phyloP scores from a whole-genome alignment of 2,797 vertebrate genomes.

The Xenentodon cancila region DNA sequence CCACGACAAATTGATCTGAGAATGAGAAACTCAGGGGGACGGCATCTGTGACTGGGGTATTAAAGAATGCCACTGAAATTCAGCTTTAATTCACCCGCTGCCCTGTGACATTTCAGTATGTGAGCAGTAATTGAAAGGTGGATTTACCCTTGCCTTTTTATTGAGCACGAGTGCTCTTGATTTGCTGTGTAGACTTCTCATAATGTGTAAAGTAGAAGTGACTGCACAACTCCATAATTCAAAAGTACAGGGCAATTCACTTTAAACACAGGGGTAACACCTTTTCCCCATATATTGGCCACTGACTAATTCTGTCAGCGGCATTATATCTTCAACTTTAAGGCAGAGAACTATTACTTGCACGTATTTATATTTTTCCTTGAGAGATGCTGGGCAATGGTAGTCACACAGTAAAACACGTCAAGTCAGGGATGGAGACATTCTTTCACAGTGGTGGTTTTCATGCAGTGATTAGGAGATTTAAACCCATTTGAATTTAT shows the following conservation, averaged over 20 bases:
- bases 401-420: no score
- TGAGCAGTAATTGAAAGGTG: slow-evolving; percentile 38
- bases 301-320: slow-evolving; percentile 7
- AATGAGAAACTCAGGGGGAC: slow-evolving; percentile 52
- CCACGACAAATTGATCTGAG: slow-evolving; percentile 63
- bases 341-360: neutral
- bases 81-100: slow-evolving; percentile 40
- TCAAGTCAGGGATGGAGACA: no score
- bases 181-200: slow-evolving; percentile 17
- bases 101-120: slow-evolving; percentile 48
- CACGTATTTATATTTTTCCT: neutral
- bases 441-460: no score
- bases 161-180: slow-evolving; percentile 17
- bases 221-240: slow-evolving; percentile 33
- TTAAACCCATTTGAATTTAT: no score
- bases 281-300: no score
- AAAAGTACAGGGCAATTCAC: slow-evolving; percentile 14
- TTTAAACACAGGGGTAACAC: slow-evolving; percentile 15
- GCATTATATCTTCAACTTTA: slow-evolving; percentile 13
- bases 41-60: slow-evolving; percentile 34
- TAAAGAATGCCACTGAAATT: slow-evolving; percentile 48
- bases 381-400: neutral
- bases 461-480: no score
- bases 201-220: slow-evolving; percentile 5
- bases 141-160: slow-evolving; percentile 39